phyloP scores from a whole-genome alignment of 2,888 invertebrate genomes.

The Nysson spinosus region DNA sequence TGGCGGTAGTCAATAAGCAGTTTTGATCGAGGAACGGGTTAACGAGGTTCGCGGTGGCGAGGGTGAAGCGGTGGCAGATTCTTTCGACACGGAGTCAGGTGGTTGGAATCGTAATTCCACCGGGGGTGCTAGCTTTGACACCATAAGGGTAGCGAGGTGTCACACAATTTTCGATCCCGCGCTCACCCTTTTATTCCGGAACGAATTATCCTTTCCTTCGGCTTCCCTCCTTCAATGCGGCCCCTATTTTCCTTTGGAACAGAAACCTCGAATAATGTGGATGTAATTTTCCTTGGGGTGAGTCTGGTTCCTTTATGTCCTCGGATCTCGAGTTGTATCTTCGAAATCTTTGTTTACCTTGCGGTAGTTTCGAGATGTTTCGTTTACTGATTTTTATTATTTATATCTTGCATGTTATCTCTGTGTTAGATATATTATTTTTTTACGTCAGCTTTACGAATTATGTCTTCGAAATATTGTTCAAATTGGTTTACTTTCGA shows the following conservation, averaged over 20 bases:
- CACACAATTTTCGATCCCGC: slow-evolving; percentile 25
- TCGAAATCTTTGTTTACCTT: too few relatives aligned
- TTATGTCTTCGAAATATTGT: too few relatives aligned
- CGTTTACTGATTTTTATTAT: not conserved
- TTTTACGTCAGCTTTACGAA: too few relatives aligned
- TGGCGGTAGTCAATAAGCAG: slow-evolving; percentile 13
- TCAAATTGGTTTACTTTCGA: not conserved
- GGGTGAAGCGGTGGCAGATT: slow-evolving; percentile 41
- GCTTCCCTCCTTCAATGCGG: not conserved
- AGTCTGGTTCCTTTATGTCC: too few relatives aligned
- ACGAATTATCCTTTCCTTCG: slow-evolving; percentile 45
- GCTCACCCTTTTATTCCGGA: slow-evolving; percentile 29
- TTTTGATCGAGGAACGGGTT: slow-evolving; percentile 54
- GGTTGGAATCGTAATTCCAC: slow-evolving; percentile 55
- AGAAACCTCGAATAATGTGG: slow-evolving; percentile 16
- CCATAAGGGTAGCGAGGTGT: slow-evolving; percentile 70
- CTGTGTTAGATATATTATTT: not conserved
- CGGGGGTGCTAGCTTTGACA: slow-evolving; percentile 57
- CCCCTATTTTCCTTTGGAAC: slow-evolving; percentile 28
- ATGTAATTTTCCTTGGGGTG: slow-evolving; percentile 25
- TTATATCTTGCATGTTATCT: not conserved
- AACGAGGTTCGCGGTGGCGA: slow-evolving; percentile 53
- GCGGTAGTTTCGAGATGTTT: too few relatives aligned
- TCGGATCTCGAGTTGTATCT: too few relatives aligned
- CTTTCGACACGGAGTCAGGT: slow-evolving; percentile 66